Evolutionary conservation across 2,797 vertebrate genomes (phyloP), one percentile per base, ranked within the genome.

Genomic region (Aselliscus stoliczkanus): DNA sequence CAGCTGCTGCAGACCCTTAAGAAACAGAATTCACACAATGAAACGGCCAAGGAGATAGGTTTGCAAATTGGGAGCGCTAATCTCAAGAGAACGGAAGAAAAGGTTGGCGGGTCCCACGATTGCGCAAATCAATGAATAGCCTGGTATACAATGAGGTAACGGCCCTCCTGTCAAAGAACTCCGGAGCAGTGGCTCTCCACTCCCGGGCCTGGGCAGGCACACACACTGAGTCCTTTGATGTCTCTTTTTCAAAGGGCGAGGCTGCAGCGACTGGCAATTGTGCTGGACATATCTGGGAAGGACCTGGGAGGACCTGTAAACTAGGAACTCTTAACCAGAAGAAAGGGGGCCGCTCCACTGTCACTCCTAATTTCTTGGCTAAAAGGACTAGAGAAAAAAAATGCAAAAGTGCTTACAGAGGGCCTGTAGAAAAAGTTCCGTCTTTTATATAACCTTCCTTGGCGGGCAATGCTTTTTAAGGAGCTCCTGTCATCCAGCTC

Each of bases 61-160:
- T 94, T 95, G 90, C 93, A 95, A 90, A 95, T 87, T 82, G 81
- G 93, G 69, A 95, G 62, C 25, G 47, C 80, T 95, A 93, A 82
- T 95, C 93, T 93, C 81, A 95, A 90, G 85, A 82, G 90, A 95
- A 86, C 20, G 60, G 90, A 93, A 93, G 81, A 95, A 95, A 95
- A 94, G 85, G 60, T 93, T 96, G 93, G 85, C 44, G 2, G 5
- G 90, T 94, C 67, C 90, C 93, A 88, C 2, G 31, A 86, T 54
- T 86, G 80, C 44, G 29, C 90, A 94, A 96, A 94, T 60, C 42
- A 96, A 67, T 85, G 85, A 95, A 96, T 47, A 95, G 90, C 25
- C 34, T 92, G 58, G 65, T 72, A 84, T 56, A 92, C 90, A 80
- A 87, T 92, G 95, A 93, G 81, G 88, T 87, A 90, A 90, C 14